Conservation (phyloP, 2,113 vertebrate species). For the Ictalurus furcatus region DNA sequence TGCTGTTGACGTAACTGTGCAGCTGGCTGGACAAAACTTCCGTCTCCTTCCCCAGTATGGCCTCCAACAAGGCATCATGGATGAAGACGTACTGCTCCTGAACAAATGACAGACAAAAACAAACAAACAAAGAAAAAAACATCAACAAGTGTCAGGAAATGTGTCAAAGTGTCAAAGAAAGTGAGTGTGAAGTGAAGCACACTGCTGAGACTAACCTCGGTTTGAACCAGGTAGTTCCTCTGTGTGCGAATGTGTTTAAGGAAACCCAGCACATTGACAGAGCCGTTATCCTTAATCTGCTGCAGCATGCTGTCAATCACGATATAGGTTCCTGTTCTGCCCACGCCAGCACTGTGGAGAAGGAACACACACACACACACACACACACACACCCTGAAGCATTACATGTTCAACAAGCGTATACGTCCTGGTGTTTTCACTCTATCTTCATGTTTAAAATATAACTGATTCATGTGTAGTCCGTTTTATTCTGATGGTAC, state of each 20-base stretch:
- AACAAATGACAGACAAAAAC: slow-evolving; percentile 14
- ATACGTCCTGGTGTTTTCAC: background rate
- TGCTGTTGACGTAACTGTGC: slow-evolving; percentile 87
- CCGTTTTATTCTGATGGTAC: background rate
- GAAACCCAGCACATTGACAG: slow-evolving; percentile 89
- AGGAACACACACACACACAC: slow-evolving; percentile 43
- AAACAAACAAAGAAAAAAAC: background rate
- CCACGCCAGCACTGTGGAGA: slow-evolving; percentile 86
- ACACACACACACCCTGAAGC: background rate
- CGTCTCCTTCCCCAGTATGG: slow-evolving; percentile 88
- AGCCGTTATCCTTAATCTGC: slow-evolving; percentile 92
- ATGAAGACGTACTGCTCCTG: slow-evolving; percentile 97
- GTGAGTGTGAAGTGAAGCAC: background rate
- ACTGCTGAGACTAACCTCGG: slow-evolving; percentile 80
- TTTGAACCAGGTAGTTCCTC: slow-evolving; percentile 97
- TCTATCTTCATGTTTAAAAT: background rate
- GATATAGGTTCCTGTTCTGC: slow-evolving; percentile 93
- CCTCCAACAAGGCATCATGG: slow-evolving; percentile 93
- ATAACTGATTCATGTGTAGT: background rate
- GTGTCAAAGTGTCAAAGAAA: background rate
- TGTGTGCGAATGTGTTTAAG: slow-evolving; percentile 96
- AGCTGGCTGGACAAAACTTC: slow-evolving; percentile 85
- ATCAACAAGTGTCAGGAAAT: background rate
- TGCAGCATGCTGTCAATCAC: slow-evolving; percentile 95
- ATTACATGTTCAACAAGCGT: background rate